Conservation (phyloP, 1,140 invertebrate genomes). For the Holotrichia oblita region DNA sequence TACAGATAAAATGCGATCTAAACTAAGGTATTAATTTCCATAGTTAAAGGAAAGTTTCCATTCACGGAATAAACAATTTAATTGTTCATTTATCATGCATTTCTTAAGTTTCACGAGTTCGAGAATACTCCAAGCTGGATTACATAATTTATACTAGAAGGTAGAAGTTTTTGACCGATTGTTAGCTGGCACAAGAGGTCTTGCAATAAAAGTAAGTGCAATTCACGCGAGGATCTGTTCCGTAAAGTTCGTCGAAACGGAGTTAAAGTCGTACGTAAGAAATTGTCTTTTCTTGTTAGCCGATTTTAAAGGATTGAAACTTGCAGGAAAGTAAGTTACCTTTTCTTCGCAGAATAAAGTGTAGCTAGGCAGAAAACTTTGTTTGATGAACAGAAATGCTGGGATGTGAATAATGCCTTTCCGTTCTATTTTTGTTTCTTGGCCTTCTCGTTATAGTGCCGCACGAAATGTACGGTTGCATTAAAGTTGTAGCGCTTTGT, state of each 20-base stretch:
- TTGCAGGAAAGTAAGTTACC: constrained; percentile 30
- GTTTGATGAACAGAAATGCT: constrained; percentile 27
- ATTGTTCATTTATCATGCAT: constrained; percentile 18
- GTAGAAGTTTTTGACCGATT: constrained; percentile 25
- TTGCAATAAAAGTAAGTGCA: constrained; percentile 34
- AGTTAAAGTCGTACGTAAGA: constrained; percentile 25
- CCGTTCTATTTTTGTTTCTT: constrained; percentile 6
- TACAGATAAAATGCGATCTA: no score
- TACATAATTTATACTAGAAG: constrained; percentile 27
- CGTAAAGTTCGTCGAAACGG: neutral
- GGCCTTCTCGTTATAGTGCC: neutral
- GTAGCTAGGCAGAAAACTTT: constrained; percentile 36
- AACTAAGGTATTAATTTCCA: no score
- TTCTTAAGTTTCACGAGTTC: neutral
- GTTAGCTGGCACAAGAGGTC: constrained; percentile 21
- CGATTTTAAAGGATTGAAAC: constrained; percentile 36
- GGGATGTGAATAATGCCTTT: constrained; percentile 9
- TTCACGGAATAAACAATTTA: neutral
- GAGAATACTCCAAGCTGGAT: neutral
- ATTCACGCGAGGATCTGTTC: constrained; percentile 10
- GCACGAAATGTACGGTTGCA: constrained; percentile 26
- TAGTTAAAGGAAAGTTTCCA: neutral
- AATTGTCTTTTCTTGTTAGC: constrained; percentile 34
- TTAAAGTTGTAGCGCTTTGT: constrained; percentile 3
- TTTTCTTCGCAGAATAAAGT: constrained; percentile 25